Base-by-base conservation (phyloP, 2,113 vertebrate species). In the Sorex fumeus region DNA sequence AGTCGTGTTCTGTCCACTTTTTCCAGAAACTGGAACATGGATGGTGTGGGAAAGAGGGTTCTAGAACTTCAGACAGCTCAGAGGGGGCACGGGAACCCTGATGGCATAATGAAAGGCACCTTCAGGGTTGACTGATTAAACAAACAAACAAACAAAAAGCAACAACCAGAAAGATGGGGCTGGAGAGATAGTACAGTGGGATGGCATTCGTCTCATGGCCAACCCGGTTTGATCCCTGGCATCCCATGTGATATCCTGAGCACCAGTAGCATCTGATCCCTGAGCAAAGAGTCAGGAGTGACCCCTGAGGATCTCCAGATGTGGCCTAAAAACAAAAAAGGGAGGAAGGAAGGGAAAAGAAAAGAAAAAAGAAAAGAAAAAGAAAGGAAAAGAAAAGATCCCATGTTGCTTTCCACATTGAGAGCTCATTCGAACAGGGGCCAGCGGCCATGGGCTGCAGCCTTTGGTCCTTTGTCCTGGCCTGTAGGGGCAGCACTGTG, bases 31-130 rank as follows among this genome's bases (percentile, higher is more conserved):
- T 79, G 45, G 25, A 30, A 72, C 23, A 5, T 0, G 28, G 70
- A 89, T 32, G 87, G 53, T 1, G 0, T 30, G 84, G 30, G 6
- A 60, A 60, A 93, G 66, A 64, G 34, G 40, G 66, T 66, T 92
- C 60, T 80, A 40, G 91, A 95, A 85, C n/a, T 34, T 87, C 34
- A 50, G 84, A 71, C 12, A 47, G 18, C 69, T 85, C 32, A 0
- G 2, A 66, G 85, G 47, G 60, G 53, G 85, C 66, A 19, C 0
- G 19, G 79, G 79, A 18, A 30, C 53, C 79, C 23, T 10, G 47
- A 36, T 88, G 83, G 19, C 53, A 62, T n/a, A n/a, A 34, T 50
- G 53, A 94, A 92, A 97, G 78, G 28, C 66, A 19, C 69, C 94
- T 91, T 79, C n/a, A 34, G 43, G 67, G 27, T 43, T 36, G 81